Base-by-base conservation (phyloP, 2,888 invertebrate genomes). In the Stenchaetothrips biformis region DNA sequence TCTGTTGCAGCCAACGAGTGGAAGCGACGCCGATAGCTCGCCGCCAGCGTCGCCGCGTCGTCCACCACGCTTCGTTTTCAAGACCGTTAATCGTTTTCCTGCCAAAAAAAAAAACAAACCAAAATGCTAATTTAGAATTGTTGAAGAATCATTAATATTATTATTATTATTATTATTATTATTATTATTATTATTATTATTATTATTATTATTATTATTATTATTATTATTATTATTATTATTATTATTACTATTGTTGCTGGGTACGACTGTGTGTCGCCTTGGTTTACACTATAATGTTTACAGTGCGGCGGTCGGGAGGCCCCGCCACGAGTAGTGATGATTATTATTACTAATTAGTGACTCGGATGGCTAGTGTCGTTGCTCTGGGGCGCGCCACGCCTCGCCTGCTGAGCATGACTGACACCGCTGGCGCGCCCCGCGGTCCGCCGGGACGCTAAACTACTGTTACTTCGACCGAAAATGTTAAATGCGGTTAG, bases 1-100 rank as follows among this genome's bases (percentile, higher is more conserved):
- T 74, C 67, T 11, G 67, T 74, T 74, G 67, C 67, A 74, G 67
- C 67, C 67, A 74, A 74, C 67, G 11, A n/a, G 21, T 74, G 67
- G 67, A 74, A 74, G 9, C 21, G 25, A 25, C n/a, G 53, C 13
- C 18, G 53, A 53, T 53, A 18, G 53, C 53, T 37, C 37, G 37
- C 37, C 4, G 37, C 37, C 37, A 2, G 1, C 37, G 37, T 37
- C 37, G 4, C 37, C 4, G 37, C 37, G 37, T 37, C 37, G 37
- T 37, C 37, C 37, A 37, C 1, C 37, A 37, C 37, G 37, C 37
- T 37, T 37, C 37, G 37, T 4, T 4, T 2, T 18, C 11, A 13
- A 18, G 4, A 53, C 53, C 53, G 16, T 13, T 18, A 7, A 4
- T 13, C 13, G 16, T 18, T 18, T 11, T 53, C 11, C 53, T 53